Conservation (phyloP, 2,113 vertebrate genomes). For the Aegypius monachus region DNA sequence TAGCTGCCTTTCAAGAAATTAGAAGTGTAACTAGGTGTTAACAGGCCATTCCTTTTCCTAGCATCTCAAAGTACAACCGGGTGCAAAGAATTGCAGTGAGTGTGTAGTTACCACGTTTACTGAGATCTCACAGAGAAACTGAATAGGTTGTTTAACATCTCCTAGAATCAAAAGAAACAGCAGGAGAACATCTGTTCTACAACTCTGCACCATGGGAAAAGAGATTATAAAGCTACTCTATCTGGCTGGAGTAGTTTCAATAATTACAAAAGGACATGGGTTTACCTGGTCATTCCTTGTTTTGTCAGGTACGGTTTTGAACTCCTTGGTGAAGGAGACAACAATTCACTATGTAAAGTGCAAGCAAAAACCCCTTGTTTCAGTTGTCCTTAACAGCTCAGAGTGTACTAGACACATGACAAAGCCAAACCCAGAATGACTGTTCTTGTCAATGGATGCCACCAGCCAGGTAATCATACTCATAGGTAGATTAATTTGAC, state of each 20-base stretch:
- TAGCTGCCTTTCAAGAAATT: not conserved
- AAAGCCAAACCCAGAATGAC: not conserved
- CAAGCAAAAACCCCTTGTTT: not conserved
- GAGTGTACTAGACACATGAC: not conserved
- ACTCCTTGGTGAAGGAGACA: not conserved
- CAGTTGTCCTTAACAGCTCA: not conserved
- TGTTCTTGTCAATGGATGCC: not conserved
- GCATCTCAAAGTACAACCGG: rapidly evolving
- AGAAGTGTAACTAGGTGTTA: not conserved
- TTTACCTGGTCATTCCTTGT: not conserved
- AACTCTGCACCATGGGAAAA: not conserved
- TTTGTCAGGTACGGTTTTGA: not conserved
- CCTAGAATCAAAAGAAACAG: not conserved
- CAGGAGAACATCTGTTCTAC: not conserved
- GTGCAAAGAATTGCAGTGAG: not conserved
- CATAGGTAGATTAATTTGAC: not conserved
- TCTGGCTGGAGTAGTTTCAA: not conserved
- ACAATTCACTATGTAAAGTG: not conserved
- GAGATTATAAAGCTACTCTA: not conserved
- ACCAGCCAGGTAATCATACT: not conserved
- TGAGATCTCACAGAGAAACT: not conserved
- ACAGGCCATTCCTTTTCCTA: not conserved
- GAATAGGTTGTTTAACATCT: not conserved
- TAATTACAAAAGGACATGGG: not conserved
- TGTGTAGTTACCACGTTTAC: not conserved